A percentile compares a stretch with the other conserved stretches of the same genome.
Conservation (phyloP, 2,888 invertebrate genomes). For the Leucoma salicis region DNA sequence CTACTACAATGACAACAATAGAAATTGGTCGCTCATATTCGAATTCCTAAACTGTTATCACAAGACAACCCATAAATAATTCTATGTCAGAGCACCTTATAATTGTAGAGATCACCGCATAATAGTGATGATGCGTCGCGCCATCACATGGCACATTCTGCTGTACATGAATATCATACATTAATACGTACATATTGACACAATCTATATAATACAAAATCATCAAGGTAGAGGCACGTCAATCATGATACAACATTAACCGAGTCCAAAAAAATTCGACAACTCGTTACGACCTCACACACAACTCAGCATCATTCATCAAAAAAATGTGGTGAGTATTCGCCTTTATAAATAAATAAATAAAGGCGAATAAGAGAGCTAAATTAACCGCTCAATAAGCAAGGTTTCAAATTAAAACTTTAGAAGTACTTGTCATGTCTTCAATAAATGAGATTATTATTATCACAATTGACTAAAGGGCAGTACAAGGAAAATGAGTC, state of each 20-base stretch:
- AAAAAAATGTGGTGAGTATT: constrained; percentile 59
- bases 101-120: constrained; percentile 81
- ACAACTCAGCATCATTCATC: not conserved
- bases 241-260: constrained; percentile 44
- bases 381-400: constrained; percentile 35
- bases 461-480: constrained; percentile 57
- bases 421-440: constrained; percentile 50
- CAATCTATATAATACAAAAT: constrained; percentile 67
- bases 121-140: constrained; percentile 59
- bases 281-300: constrained; percentile 9
- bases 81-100: constrained; percentile 82
- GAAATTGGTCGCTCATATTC: constrained; percentile 73
- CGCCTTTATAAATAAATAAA: no score
- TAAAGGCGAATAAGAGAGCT: constrained; percentile 72
- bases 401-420: constrained; percentile 24
- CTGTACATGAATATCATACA: constrained; percentile 73
- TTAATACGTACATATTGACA: constrained; percentile 72
- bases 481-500: constrained; percentile 32
- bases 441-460: constrained; percentile 43
- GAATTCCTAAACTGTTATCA: constrained; percentile 70
- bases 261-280: constrained; percentile 31
- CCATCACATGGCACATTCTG: constrained; percentile 73
- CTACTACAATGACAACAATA: constrained; percentile 61
- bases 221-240: constrained; percentile 61
- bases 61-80: constrained; percentile 74